Percentiles rank a stretch among this genome's conserved stretches.
phyloP scores from a whole-genome alignment of 2,888 invertebrate genomes.

The Pharmacophagus antenor region DNA sequence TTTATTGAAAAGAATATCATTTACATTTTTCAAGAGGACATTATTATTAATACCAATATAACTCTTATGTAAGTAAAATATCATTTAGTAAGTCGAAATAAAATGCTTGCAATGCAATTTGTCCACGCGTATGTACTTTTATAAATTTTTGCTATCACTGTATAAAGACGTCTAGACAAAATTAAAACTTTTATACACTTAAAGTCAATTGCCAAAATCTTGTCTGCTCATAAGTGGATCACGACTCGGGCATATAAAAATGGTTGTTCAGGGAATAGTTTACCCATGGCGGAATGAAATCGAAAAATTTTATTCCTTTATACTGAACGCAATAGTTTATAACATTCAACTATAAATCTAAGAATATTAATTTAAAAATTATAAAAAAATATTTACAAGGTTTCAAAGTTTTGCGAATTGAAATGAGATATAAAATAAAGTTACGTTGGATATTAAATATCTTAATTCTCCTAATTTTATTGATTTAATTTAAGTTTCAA shows the following conservation, averaged over 20 bases:
- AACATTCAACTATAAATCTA: background rate
- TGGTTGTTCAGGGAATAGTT: background rate
- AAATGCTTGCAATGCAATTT: background rate
- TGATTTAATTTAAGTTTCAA: too few relatives aligned
- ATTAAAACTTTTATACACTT: slow-evolving; percentile 25
- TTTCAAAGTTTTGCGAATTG: too few relatives aligned
- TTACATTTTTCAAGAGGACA: too few relatives aligned
- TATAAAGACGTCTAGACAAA: slow-evolving; percentile 15
- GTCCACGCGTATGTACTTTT: too few relatives aligned
- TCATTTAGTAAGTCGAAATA: background rate
- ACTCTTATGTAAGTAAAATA: background rate
- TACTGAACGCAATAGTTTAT: background rate
- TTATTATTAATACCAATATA: too few relatives aligned
- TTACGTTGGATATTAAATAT: too few relatives aligned
- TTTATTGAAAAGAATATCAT: too few relatives aligned
- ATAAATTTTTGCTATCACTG: too few relatives aligned
- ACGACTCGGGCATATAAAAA: slow-evolving; percentile 2
- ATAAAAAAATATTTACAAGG: too few relatives aligned
- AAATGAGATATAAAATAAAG: too few relatives aligned
- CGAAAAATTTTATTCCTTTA: background rate
- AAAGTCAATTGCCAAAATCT: slow-evolving; percentile 12
- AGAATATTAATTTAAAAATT: too few relatives aligned
- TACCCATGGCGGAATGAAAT: background rate
- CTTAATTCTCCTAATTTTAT: too few relatives aligned
- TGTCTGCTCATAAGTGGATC: slow-evolving; percentile 4